These are phyloP conservation scores for Drosophila lacicola DNA, from an alignment of 2,888 invertebrate genomes.

Conservation along the genomic window DNA sequence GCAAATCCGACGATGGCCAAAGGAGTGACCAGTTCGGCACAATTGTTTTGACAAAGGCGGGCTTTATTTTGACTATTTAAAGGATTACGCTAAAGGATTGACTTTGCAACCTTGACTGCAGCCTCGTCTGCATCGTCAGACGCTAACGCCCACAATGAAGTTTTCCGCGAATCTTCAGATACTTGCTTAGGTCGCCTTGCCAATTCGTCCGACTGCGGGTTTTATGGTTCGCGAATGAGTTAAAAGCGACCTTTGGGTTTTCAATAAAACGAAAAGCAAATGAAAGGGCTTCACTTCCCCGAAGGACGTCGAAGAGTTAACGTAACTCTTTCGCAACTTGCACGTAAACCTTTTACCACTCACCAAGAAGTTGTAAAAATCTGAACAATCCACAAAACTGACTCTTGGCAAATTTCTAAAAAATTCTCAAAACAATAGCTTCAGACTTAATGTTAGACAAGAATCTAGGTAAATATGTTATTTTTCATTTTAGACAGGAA, in stretches of 20 bases:
- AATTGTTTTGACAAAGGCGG: slow-evolving; percentile 83
- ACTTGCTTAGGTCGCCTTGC: slow-evolving; percentile 10
- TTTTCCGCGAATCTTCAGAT: slow-evolving; percentile 67
- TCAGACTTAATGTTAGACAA: slow-evolving; percentile 47
- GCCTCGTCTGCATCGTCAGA: slow-evolving; percentile 36
- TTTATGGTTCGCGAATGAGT: slow-evolving; percentile 75
- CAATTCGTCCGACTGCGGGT: slow-evolving; percentile 35
- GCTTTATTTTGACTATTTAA: slow-evolving; percentile 84
- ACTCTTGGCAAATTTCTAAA: slow-evolving; percentile 26
- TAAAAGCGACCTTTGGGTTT: slow-evolving; percentile 61
- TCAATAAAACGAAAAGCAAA: slow-evolving; percentile 54
- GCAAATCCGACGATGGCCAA: slow-evolving; percentile 58
- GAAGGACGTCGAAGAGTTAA: slow-evolving; percentile 75
- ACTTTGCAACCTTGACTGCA: slow-evolving; percentile 80
- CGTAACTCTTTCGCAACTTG: slow-evolving; percentile 83
- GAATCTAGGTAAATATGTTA: slow-evolving; percentile 18
- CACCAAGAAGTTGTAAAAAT: slow-evolving; percentile 47
- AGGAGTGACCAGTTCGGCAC: slow-evolving; percentile 60
- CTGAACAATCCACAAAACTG: slow-evolving; percentile 10
- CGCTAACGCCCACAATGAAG: slow-evolving; percentile 60
- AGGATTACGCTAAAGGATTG: slow-evolving; percentile 85
- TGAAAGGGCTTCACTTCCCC: slow-evolving; percentile 49
- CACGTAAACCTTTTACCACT: slow-evolving; percentile 61
- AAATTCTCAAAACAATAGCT: slow-evolving; percentile 8
- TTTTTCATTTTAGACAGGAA: slow-evolving; percentile 44